phyloP scores from a whole-genome alignment of 2,797 vertebrate genomes.

The Notolabrus celidotus region DNA sequence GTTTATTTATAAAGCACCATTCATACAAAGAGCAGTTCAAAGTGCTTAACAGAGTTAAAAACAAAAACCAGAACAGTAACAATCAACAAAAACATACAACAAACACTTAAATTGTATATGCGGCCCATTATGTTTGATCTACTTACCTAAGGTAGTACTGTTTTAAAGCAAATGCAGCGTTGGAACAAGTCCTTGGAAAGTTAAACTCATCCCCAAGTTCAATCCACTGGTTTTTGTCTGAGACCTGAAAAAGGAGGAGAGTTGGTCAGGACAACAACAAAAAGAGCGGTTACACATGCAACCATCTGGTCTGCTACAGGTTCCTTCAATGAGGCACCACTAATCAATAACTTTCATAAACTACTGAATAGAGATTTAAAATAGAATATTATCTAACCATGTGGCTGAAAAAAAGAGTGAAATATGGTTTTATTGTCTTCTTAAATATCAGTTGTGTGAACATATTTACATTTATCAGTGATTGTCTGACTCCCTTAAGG shows the following conservation, averaged over 20 bases:
- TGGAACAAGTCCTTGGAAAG: conserved; percentile 98
- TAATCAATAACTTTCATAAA: conserved; percentile 74
- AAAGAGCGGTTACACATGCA: conserved; percentile 56
- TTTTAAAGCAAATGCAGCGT: conserved; percentile 99
- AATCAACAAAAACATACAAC: too few relatives aligned
- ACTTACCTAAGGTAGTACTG: conserved; percentile 99
- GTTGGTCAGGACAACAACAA: conserved; percentile 37
- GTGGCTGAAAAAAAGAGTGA: rapidly evolving
- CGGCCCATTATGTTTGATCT: too few relatives aligned
- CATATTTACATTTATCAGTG: conserved; percentile 57
- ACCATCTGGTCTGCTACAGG: conserved; percentile 67
- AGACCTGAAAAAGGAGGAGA: conserved; percentile 89
- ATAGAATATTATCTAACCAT: not conserved
- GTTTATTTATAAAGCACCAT: too few relatives aligned
- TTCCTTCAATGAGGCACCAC: conserved; percentile 45
- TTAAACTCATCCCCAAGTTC: conserved; percentile 98
- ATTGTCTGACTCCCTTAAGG: conserved; percentile 54
- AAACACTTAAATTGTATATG: too few relatives aligned
- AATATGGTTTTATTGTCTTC: not conserved
- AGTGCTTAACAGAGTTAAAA: too few relatives aligned
- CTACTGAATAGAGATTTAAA: conserved; percentile 27
- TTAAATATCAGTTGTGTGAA: not conserved
- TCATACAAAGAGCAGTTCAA: too few relatives aligned
- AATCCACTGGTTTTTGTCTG: conserved; percentile 98
- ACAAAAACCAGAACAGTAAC: too few relatives aligned